Conservation (phyloP, 2,113 vertebrate species). For the Columba janthina region DNA sequence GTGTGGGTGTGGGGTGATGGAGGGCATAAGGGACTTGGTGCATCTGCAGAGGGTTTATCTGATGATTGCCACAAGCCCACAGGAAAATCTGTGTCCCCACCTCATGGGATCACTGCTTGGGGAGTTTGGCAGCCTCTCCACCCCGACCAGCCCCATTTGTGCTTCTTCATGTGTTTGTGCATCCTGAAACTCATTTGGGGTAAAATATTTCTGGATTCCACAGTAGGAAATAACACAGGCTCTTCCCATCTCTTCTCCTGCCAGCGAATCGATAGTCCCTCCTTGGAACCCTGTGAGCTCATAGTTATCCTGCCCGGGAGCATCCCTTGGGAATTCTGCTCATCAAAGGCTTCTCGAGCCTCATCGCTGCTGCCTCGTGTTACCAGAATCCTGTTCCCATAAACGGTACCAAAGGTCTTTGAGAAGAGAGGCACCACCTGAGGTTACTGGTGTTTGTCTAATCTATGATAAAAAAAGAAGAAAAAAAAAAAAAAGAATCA, state of each 20-base stretch:
- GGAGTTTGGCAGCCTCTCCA: background rate
- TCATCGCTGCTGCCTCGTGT: background rate
- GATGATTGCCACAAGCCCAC: background rate
- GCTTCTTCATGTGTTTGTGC: background rate
- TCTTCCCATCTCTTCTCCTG: background rate
- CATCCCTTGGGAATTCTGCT: background rate
- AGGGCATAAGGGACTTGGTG: fast-evolving
- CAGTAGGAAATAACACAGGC: background rate
- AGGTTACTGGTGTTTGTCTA: background rate
- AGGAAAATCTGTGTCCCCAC: background rate
- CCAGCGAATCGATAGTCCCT: background rate
- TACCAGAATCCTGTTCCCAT: background rate
- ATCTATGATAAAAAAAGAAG: background rate
- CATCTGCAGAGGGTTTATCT: background rate
- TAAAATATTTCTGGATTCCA: background rate
- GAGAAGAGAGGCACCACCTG: background rate
- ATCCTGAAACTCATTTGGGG: background rate
- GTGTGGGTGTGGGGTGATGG: fast-evolving
- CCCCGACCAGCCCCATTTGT: fast-evolving
- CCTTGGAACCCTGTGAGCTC: background rate
- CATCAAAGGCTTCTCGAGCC: background rate
- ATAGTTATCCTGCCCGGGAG: background rate
- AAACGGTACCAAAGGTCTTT: background rate
- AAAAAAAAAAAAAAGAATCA: too few relatives aligned
- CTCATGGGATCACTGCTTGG: background rate